Base-by-base conservation (phyloP, 2,797 vertebrate genomes). In the Australoheros facetus region DNA sequence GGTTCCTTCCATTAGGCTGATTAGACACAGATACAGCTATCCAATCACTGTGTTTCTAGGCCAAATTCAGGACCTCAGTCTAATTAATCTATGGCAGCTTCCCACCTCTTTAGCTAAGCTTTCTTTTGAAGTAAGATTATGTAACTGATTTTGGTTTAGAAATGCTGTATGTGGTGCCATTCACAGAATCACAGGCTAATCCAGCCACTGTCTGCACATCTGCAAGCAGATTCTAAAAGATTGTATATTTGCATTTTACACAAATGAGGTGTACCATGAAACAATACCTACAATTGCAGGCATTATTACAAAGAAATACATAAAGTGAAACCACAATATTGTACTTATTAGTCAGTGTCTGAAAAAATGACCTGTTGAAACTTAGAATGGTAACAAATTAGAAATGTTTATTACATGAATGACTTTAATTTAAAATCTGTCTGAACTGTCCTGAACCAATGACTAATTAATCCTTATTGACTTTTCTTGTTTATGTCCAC, bases 1-100 rank as follows among this genome's bases (percentile, higher is more conserved):
- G 42, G 4, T 45, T 80, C 58, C 81, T 56, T 88, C 83, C 90
- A 89, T 92, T 92, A 92, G 85, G 48, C 73, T 87, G 85, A 92
- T 93, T 87, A 82, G 80, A 83, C 56, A 57, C 79, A 66, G 89
- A 82, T 72, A 84, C 71, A 55, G 72, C 74, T 48, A 55, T 76
- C 56, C 54, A 73, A 72, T 82, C 89, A 30, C 30, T 32, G 37
- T 84, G 39, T 80, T 88, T 87, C 56, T 62, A 73, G 64, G 83
- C 76, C 80, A 88, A 79, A 89, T 80, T 83, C 56, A 84, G 71
- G n/a, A 55, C 56, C 32, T 81, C 56, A 59, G 21, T 81, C 78
- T 81, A 79, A 89, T 92, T 82, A 82, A 86, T 74, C 3, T 71
- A 53, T 39, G 53, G 58, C 66, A 81, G 30, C 69, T 60, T 45